Evolutionary conservation across 2,113 vertebrate species (phyloP).

Genomic region (Abramis brama): DNA sequence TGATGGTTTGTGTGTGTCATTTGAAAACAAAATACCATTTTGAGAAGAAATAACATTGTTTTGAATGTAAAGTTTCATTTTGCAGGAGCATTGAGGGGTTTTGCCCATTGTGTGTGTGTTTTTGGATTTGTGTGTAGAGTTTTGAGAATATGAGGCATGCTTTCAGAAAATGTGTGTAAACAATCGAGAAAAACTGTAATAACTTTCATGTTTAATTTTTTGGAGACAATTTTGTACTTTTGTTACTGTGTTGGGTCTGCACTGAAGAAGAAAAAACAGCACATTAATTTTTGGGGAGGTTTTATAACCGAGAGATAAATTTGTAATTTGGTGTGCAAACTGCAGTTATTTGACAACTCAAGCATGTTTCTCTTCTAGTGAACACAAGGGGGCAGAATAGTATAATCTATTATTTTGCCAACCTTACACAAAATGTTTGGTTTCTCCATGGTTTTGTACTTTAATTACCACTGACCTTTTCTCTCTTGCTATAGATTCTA

Average conservation of each 20-base stretch:
- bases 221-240: neutral
- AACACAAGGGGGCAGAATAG: constrained; percentile 69
- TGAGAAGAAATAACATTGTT: too few species aligned
- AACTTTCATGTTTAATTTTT: neutral
- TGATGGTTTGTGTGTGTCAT: too few species aligned
- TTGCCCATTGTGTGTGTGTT: too few species aligned
- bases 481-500: constrained; percentile 51
- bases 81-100: too few species aligned
- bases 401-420: constrained; percentile 31
- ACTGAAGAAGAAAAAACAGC: neutral
- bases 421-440: neutral
- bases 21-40: too few species aligned
- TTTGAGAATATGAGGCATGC: too few species aligned
- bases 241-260: neutral
- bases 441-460: constrained; percentile 61
- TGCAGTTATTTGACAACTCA: neutral
- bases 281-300: neutral
- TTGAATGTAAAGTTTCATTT: too few species aligned
- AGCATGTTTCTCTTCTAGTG: neutral
- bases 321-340: too few species aligned
- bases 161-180: too few species aligned
- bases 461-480: constrained; percentile 67
- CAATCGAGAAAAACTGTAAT: too few species aligned
- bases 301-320: too few species aligned
- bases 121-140: too few species aligned